These are phyloP conservation scores for Bolinopsis microptera DNA, from an alignment of 37 sponge, comb jelly and placozoan species.

Conservation along the genomic window DNA sequence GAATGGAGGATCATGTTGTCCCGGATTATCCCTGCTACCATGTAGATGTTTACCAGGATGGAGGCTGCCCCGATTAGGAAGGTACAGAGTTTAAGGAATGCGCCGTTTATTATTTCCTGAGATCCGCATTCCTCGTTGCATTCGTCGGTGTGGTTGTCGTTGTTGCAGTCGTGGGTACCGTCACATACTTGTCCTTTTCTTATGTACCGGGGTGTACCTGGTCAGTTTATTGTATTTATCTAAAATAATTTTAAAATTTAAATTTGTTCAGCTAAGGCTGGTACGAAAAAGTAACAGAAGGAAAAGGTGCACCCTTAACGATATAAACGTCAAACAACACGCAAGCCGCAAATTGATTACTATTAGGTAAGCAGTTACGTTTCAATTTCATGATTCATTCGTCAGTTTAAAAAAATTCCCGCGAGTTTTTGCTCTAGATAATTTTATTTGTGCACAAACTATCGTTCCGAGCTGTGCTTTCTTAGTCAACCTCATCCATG, in stretches of 20 bases:
- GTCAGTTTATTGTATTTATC: neutral
- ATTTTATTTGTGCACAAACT: too few species aligned
- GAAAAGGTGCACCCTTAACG: too few species aligned
- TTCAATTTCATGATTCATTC: too few species aligned
- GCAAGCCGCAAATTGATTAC: too few species aligned
- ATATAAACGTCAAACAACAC: too few species aligned
- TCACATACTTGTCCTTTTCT: neutral
- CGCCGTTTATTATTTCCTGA: neutral
- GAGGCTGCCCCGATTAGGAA: neutral
- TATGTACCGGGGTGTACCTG: constrained; percentile 17
- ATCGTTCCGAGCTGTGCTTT: too few species aligned
- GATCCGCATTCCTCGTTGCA: neutral
- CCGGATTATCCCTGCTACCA: neutral
- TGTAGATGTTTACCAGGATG: constrained; percentile 17
- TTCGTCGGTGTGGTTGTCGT: neutral
- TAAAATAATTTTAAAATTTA: neutral
- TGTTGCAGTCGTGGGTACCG: constrained; percentile 21
- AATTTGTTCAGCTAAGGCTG: too few species aligned
- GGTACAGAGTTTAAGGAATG: constrained; percentile 5
- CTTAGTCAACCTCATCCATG: too few species aligned
- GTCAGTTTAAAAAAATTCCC: too few species aligned
- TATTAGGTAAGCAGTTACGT: too few species aligned
- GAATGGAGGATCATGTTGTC: neutral
- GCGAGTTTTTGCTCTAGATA: too few species aligned
- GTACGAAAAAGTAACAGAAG: too few species aligned